Evolutionary conservation across 2,888 invertebrate species (phyloP).

Genomic region (Leucozona laternaria): DNA sequence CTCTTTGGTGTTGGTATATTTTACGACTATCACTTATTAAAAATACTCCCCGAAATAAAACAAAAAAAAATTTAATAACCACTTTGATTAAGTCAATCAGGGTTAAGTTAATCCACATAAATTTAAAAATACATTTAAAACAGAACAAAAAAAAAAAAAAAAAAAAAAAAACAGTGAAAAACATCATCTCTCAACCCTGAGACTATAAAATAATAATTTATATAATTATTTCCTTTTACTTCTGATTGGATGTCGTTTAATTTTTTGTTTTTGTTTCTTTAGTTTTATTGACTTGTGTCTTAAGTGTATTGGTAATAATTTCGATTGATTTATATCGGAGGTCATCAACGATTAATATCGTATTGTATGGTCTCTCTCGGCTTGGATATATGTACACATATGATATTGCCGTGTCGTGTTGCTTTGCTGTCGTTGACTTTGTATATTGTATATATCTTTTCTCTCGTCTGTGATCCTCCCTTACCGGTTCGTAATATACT

Average conservation of each 20-base stretch:
- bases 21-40: background rate
- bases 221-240: slow-evolving; percentile 70
- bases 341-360: slow-evolving; percentile 72
- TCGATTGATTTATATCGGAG: slow-evolving; percentile 79
- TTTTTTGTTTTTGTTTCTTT: background rate
- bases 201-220: slow-evolving; percentile 66
- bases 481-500: slow-evolving; percentile 16
- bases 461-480: slow-evolving; percentile 14
- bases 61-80: background rate
- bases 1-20: background rate
- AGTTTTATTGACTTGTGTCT: slow-evolving; percentile 79
- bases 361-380: slow-evolving; percentile 44
- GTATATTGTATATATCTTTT: background rate
- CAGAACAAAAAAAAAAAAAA: background rate
- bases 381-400: no score
- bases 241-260: slow-evolving; percentile 68
- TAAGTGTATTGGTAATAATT: slow-evolving; percentile 79
- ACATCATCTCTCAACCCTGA: slow-evolving; percentile 51
- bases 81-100: slow-evolving; percentile 20
- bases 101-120: slow-evolving; percentile 21
- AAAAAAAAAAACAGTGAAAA: slow-evolving; percentile 30
- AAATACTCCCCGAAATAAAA: background rate
- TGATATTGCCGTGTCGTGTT: slow-evolving; percentile 45
- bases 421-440: slow-evolving; percentile 57
- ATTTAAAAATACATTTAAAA: slow-evolving; percentile 24